These are phyloP conservation scores for Eurystomus glaucurus DNA, from an alignment of 2,797 vertebrate genomes.

Conservation along the genomic window DNA sequence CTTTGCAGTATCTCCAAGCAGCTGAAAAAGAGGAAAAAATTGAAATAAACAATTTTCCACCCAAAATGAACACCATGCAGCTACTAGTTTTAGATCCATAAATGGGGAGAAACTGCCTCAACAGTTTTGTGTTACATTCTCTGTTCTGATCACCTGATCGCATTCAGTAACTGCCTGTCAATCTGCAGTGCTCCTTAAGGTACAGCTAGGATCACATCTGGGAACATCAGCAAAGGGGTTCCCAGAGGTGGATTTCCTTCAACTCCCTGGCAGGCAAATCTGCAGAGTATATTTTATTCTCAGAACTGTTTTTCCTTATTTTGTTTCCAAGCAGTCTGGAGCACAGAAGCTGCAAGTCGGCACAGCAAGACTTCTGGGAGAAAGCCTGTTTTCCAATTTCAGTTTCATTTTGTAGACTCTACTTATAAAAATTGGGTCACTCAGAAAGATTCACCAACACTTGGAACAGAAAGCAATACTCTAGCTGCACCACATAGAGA, in stretches of 20 bases:
- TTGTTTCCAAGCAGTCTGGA: not conserved
- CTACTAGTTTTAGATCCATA: not conserved
- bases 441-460: not conserved
- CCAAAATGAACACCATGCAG: not conserved
- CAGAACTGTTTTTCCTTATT: constrained; percentile 16
- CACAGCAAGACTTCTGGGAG: not conserved
- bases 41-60: not conserved
- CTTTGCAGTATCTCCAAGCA: constrained; percentile 81
- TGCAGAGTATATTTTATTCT: not conserved
- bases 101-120: not conserved
- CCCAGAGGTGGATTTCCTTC: not conserved
- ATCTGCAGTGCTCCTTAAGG: not conserved
- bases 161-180: not conserved
- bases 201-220: not conserved
- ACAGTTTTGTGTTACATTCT: not conserved
- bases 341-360: not conserved
- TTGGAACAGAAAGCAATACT: not conserved
- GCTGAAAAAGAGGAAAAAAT: constrained; percentile 60
- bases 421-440: constrained; percentile 8
- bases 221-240: not conserved
- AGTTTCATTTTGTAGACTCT: constrained; percentile 21
- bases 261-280: not conserved
- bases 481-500: not conserved
- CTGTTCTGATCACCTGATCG: not conserved
- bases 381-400: constrained; percentile 5